These are phyloP conservation scores for Micromesistius poutassou DNA, from an alignment of 2,797 vertebrate genomes.

Conservation along the genomic window DNA sequence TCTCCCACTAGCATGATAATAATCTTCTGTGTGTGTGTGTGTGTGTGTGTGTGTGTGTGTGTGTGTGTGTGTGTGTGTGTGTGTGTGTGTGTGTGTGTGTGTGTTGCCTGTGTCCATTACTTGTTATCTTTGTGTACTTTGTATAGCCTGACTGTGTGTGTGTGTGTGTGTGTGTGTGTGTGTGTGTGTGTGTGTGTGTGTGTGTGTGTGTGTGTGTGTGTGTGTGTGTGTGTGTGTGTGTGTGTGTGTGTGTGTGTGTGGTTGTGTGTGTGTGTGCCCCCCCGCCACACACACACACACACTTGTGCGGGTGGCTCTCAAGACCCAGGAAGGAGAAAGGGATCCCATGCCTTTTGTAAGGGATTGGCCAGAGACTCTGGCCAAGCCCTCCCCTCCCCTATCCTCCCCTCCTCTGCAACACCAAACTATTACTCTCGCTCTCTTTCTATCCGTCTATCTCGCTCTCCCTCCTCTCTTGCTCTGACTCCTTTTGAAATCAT, in stretches of 20 bases:
- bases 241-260: background rate
- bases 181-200: background rate
- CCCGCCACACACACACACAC: too few relatives aligned
- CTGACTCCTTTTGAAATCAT: slow-evolving; percentile 16
- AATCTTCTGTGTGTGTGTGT: slow-evolving; percentile 3
- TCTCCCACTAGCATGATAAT: slow-evolving; percentile 36
- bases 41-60: background rate
- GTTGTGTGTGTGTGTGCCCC: background rate
- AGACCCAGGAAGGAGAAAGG: slow-evolving; percentile 10
- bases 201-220: background rate
- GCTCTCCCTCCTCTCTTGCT: background rate
- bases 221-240: background rate
- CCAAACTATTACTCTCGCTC: background rate
- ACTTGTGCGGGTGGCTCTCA: background rate
- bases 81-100: background rate
- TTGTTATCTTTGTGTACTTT: slow-evolving; percentile 10
- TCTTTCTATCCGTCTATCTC: background rate
- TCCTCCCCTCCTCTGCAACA: background rate
- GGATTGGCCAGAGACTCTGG: slow-evolving; percentile 19
- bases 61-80: background rate
- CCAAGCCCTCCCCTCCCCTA: too few relatives aligned
- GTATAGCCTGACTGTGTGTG: slow-evolving; percentile 8
- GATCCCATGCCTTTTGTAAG: slow-evolving; percentile 46
- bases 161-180: slow-evolving; percentile 12
- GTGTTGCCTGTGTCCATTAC: too few relatives aligned